Evolutionary conservation across 2,888 invertebrate genomes (phyloP).

Genomic region (Metacarcinus magister): DNA sequence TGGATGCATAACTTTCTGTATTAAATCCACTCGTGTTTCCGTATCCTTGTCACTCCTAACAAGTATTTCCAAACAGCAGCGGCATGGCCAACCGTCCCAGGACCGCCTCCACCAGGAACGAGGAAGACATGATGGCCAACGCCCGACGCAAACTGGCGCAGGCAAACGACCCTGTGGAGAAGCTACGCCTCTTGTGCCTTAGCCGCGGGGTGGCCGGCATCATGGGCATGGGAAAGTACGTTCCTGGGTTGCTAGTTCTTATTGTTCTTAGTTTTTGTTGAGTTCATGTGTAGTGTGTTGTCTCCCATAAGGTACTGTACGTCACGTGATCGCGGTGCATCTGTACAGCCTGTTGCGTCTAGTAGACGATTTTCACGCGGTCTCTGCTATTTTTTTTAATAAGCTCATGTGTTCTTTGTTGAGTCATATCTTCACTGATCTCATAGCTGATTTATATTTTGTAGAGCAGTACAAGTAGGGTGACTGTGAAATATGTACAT

Average conservation of each 20-base stretch:
- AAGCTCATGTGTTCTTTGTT: background rate
- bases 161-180: conserved; percentile 92
- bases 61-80: conserved; percentile 33
- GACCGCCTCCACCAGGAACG: conserved; percentile 90
- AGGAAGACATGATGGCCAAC: conserved; percentile 91
- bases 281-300: background rate
- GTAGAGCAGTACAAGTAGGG: background rate
- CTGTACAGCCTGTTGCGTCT: background rate
- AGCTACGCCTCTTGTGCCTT: conserved; percentile 92
- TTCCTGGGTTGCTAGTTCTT: background rate
- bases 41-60: background rate
- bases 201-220: conserved; percentile 94
- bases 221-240: conserved; percentile 92
- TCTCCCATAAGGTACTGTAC: background rate
- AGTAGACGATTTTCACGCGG: background rate
- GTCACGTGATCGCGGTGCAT: background rate
- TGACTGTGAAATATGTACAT: background rate
- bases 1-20: too few species aligned
- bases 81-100: conserved; percentile 86
- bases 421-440: background rate
- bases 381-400: background rate
- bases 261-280: background rate
- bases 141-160: conserved; percentile 87
- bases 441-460: too few species aligned
- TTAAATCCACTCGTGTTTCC: background rate